These are phyloP conservation scores for Malurus leucopterus DNA, from an alignment of 2,797 vertebrate genomes.

Conservation along the genomic window DNA sequence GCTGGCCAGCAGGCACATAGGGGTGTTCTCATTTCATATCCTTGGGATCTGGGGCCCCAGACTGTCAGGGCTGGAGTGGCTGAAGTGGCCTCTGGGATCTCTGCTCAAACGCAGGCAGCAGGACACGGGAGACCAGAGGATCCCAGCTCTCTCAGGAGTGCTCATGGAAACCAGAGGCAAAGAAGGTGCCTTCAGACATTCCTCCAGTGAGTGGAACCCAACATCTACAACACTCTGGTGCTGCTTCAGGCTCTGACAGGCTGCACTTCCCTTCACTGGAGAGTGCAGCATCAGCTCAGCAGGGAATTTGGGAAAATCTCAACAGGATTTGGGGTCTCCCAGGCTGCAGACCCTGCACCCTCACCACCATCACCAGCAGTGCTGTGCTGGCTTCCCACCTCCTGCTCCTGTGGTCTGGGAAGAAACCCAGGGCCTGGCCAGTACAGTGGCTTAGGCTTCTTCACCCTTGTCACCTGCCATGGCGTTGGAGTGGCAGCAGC, in stretches of 20 bases:
- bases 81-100: neutral
- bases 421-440: neutral
- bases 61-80: neutral
- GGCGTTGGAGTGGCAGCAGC: neutral
- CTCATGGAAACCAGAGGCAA: neutral
- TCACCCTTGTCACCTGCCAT: accelerated
- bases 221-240: accelerated
- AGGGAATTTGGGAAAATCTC: neutral
- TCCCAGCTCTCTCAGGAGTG: neutral
- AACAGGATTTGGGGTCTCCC: neutral
- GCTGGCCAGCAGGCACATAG: neutral
- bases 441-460: neutral
- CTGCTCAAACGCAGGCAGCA: neutral
- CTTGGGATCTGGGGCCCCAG: neutral
- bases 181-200: neutral
- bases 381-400: neutral
- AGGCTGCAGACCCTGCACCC: neutral
- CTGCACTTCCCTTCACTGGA: neutral
- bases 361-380: neutral
- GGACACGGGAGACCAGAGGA: neutral
- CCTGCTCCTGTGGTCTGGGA: neutral
- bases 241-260: neutral
- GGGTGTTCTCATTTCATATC: neutral
- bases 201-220: neutral
- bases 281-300: neutral